Conservation (phyloP, 1,140 invertebrate genomes). For the Listronotus oregonensis region DNA sequence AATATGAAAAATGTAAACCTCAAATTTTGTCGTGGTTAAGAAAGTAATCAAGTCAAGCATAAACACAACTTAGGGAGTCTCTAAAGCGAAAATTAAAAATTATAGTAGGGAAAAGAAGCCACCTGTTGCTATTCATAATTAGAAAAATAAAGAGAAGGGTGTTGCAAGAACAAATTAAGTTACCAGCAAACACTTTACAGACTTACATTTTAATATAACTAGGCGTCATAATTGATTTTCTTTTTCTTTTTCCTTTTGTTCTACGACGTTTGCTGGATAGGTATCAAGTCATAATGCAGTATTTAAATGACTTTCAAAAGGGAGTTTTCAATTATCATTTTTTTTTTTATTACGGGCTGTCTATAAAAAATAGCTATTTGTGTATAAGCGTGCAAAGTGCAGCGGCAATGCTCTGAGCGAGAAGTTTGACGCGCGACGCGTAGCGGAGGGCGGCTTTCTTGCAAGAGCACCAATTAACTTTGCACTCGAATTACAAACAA, state of each 20-base stretch:
- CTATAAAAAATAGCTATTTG: too few relatives aligned
- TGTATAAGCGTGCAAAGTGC: too few relatives aligned
- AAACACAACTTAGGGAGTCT: constrained; percentile 10
- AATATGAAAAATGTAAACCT: constrained; percentile 11
- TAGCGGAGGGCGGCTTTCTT: too few relatives aligned
- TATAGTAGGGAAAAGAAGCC: constrained; percentile 41
- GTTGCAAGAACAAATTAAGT: constrained; percentile 45
- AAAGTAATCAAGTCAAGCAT: constrained; percentile 12
- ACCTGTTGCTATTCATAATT: constrained; percentile 46
- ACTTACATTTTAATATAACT: constrained; percentile 46
- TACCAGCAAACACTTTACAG: constrained; percentile 47
- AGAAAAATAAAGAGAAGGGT: constrained; percentile 39
- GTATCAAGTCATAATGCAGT: constrained; percentile 12
- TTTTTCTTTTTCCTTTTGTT: constrained; percentile 6
- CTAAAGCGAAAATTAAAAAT: constrained; percentile 46
- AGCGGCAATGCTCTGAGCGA: too few relatives aligned
- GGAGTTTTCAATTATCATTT: too few relatives aligned
- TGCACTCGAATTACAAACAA: too few relatives aligned
- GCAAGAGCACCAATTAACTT: too few relatives aligned
- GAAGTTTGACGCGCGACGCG: too few relatives aligned
- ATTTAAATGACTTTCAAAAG: not conserved
- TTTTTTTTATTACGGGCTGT: too few relatives aligned
- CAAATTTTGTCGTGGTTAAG: constrained; percentile 11
- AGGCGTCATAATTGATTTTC: constrained; percentile 43
- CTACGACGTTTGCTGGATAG: not conserved